Percentiles rank a stretch among this genome's conserved stretches.
Evolutionary conservation across 64 coral and sea anemone species (phyloP).

Genomic region (Pachyseris speciosa): DNA sequence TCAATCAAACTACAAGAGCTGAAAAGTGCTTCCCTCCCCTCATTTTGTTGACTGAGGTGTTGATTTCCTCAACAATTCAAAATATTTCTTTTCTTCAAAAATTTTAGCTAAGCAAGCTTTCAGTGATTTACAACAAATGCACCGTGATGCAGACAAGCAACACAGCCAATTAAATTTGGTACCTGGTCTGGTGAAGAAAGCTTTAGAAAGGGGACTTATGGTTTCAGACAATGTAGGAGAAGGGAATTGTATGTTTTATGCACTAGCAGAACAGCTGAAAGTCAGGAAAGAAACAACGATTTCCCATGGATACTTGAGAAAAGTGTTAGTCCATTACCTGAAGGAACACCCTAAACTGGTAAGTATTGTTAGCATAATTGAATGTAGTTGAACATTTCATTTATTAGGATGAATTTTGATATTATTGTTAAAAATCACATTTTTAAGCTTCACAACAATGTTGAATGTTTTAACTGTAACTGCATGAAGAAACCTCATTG

Average conservation of each 20-base stretch:
- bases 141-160: background rate
- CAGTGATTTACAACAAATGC: background rate
- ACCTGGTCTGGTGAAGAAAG: background rate
- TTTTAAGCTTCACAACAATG: too few species aligned
- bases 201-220: background rate
- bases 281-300: background rate
- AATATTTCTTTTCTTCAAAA: background rate
- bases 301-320: background rate
- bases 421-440: too few species aligned
- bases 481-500: too few species aligned
- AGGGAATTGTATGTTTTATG: conserved; percentile 29
- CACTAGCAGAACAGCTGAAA: background rate
- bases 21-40: too few species aligned
- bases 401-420: too few species aligned
- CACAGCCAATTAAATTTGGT: background rate
- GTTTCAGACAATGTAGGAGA: background rate
- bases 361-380: too few species aligned
- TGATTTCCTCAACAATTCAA: background rate
- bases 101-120: background rate
- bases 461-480: too few species aligned
- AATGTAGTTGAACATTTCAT: too few species aligned
- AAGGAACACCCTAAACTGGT: background rate
- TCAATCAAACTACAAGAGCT: too few species aligned
- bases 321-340: background rate
- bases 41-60: background rate